A percentile compares a stretch with the other conserved stretches of the same genome.
Conservation (phyloP, 2,797 vertebrate genomes). For the Varecia variegata region DNA sequence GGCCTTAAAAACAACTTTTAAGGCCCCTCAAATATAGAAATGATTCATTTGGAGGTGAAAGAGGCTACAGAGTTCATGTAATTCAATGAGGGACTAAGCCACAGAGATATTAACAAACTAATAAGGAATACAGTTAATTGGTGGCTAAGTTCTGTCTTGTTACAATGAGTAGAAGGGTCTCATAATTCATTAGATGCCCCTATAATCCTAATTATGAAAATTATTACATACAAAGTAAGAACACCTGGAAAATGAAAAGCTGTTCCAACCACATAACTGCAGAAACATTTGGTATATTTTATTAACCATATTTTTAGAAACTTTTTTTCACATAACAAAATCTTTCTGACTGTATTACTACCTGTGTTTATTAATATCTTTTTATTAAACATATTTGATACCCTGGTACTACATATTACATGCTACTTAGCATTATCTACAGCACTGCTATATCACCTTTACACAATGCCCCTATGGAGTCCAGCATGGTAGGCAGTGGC, state of each 20-base stretch:
- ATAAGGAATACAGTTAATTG: background rate
- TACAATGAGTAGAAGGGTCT: background rate
- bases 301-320: background rate
- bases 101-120: background rate
- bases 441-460: background rate
- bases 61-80: background rate
- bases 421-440: background rate
- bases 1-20: background rate
- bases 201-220: constrained; percentile 10
- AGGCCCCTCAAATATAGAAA: background rate
- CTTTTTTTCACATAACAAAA: background rate
- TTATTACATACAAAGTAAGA: background rate
- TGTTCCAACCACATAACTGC: background rate
- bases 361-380: background rate
- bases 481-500: background rate
- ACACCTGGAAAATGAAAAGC: constrained; percentile 28
- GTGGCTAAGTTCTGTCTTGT: background rate
- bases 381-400: constrained; percentile 26
- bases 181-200: background rate
- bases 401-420: background rate
- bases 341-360: background rate
- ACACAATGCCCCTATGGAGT: background rate
- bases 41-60: background rate
- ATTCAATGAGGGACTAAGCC: background rate
- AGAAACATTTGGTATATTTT: background rate